Conservation (phyloP, 2,888 invertebrate species). For the Diaperis boleti region DNA sequence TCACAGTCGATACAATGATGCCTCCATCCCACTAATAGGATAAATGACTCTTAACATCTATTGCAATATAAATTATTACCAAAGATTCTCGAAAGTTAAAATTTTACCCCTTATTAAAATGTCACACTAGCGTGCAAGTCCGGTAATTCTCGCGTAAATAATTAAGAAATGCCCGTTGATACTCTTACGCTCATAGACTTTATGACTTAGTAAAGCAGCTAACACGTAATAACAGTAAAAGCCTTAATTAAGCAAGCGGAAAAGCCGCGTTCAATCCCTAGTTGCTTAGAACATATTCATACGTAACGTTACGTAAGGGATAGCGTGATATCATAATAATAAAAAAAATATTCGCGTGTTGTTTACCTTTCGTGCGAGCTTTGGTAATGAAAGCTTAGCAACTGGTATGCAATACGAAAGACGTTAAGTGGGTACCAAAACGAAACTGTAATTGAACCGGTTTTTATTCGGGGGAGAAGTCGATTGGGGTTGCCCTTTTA, state of each 20-base stretch:
- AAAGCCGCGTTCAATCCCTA: constrained; percentile 10
- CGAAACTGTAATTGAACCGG: constrained; percentile 33
- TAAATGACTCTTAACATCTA: too few species aligned
- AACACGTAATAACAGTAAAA: constrained; percentile 8
- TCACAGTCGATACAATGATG: too few species aligned
- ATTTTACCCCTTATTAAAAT: too few species aligned
- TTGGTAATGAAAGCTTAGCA: constrained; percentile 26
- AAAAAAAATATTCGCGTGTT: constrained; percentile 35
- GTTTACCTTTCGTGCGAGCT: constrained; percentile 35
- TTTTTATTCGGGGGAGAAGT: constrained; percentile 15
- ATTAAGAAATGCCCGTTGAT: constrained; percentile 1
- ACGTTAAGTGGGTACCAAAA: constrained; percentile 31
- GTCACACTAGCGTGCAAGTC: too few species aligned
- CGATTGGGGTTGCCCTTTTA: constrained; percentile 6
- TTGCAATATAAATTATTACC: too few species aligned
- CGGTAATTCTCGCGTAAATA: background rate
- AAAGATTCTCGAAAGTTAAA: too few species aligned
- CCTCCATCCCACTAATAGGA: too few species aligned
- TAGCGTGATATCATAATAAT: constrained; percentile 31
- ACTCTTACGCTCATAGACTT: background rate
- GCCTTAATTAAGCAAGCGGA: constrained; percentile 9
- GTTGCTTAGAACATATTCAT: constrained; percentile 18
- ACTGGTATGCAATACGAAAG: constrained; percentile 28
- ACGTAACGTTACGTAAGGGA: constrained; percentile 26
- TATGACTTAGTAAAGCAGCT: constrained; percentile 1